phyloP scores from a whole-genome alignment of 2,888 invertebrate genomes.

The Acrobeloides nanus region DNA sequence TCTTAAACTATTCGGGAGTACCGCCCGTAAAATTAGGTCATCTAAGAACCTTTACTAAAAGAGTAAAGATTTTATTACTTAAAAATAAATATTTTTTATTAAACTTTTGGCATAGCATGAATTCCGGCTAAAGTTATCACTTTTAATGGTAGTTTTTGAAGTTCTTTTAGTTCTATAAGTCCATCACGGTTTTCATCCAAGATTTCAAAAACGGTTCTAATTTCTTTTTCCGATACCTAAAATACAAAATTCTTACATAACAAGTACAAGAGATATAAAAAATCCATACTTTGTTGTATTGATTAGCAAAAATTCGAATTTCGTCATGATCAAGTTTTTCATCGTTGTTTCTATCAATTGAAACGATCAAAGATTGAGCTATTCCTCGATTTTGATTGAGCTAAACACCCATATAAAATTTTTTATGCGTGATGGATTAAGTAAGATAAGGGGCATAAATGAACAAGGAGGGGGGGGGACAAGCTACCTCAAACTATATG shows the following conservation, averaged over 20 bases:
- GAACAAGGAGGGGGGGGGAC: too few species aligned
- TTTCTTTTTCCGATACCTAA: conserved; percentile 12
- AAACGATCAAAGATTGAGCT: conserved; percentile 38
- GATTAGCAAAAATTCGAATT: conserved; percentile 32
- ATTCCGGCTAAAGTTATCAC: conserved; percentile 24
- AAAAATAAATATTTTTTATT: too few species aligned
- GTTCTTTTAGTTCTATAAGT: conserved; percentile 19
- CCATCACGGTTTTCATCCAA: conserved; percentile 27
- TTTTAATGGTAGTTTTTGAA: conserved; percentile 22
- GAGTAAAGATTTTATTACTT: too few species aligned
- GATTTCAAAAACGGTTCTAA: conserved; percentile 16
- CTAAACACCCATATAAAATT: too few species aligned
- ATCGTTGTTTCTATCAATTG: conserved; percentile 42
- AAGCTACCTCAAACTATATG: too few species aligned
- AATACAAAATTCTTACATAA: not conserved
- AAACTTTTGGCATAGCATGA: conserved; percentile 14
- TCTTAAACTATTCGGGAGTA: too few species aligned
- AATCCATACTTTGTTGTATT: conserved; percentile 21
- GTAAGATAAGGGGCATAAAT: too few species aligned
- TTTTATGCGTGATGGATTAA: too few species aligned
- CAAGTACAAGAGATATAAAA: not conserved
- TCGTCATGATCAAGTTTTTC: conserved; percentile 32
- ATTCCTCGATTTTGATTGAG: conserved; percentile 29
- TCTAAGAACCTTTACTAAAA: too few species aligned
- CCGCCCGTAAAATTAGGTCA: too few species aligned